phyloP scores from a whole-genome alignment of 2,113 vertebrate species.

The Equus quagga region DNA sequence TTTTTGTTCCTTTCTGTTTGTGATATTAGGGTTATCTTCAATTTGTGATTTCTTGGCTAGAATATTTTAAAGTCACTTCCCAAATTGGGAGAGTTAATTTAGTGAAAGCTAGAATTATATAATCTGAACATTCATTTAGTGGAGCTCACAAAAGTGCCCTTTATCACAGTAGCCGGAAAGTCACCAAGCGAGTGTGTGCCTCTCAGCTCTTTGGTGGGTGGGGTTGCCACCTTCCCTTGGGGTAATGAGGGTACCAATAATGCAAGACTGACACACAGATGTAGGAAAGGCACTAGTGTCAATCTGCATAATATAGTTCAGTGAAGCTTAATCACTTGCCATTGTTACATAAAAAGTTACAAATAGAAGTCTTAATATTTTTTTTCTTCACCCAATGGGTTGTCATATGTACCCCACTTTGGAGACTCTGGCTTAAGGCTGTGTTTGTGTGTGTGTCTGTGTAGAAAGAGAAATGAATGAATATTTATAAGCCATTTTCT shows the following conservation, averaged over 20 bases:
- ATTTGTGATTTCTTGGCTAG: not conserved
- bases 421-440: not conserved
- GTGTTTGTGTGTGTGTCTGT: not conserved
- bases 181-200: not conserved
- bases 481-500: not conserved
- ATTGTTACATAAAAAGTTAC: slow-evolving; percentile 19
- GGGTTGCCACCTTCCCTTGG: not conserved
- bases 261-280: not conserved
- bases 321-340: not conserved
- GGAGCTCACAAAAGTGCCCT: not conserved
- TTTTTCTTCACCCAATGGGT: not conserved
- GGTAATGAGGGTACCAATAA: not conserved
- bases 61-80: slow-evolving; percentile 23
- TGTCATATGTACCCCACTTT: not conserved
- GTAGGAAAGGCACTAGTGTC: not conserved
- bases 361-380: not conserved
- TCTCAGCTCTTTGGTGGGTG: not conserved
- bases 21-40: not conserved
- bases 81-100: not conserved
- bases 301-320: not conserved
- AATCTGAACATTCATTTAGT: slow-evolving; percentile 2
- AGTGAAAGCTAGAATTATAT: not conserved
- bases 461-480: not conserved
- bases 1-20: not conserved
- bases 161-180: not conserved